A percentile compares a stretch with the other conserved stretches of the same genome.
Evolutionary conservation across 2,888 invertebrate genomes (phyloP).

Genomic region (Cephus rjabovi): DNA sequence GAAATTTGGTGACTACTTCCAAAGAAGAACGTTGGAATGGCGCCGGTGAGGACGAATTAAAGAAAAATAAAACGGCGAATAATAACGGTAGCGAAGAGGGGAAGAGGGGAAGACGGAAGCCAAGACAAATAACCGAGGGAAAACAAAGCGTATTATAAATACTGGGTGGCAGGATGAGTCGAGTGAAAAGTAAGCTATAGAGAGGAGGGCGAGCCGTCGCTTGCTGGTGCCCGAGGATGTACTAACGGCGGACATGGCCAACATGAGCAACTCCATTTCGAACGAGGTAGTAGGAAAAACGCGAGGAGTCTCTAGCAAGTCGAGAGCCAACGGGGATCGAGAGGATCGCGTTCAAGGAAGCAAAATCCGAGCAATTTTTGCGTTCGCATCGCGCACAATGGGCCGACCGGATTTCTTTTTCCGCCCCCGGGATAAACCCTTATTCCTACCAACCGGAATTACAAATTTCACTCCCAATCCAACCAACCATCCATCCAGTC

Average conservation of each 20-base stretch:
- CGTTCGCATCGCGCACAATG: conserved; percentile 54
- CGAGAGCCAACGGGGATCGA: neutral
- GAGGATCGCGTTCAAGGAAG: conserved; percentile 32
- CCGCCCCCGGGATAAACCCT: conserved; percentile 37
- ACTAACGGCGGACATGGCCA: neutral
- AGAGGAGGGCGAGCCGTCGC: conserved; percentile 33
- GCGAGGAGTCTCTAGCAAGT: neutral
- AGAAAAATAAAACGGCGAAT: conserved; percentile 51
- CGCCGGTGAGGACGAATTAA: conserved; percentile 36
- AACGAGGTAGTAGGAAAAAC: no score
- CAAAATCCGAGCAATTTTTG: conserved; percentile 47
- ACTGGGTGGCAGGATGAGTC: conserved; percentile 46
- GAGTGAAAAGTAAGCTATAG: conserved; percentile 12
- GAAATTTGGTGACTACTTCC: conserved; percentile 12
- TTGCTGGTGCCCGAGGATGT: neutral
- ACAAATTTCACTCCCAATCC: conserved; percentile 54
- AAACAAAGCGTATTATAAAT: conserved; percentile 57
- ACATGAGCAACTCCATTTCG: no score
- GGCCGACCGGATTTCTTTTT: conserved; percentile 57
- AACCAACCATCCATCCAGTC: no score
- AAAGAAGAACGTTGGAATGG: no score
- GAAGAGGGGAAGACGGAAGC: conserved; percentile 37
- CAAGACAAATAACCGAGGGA: conserved; percentile 54
- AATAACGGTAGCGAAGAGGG: conserved; percentile 47
- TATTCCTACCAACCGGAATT: conserved; percentile 56